Evolutionary conservation across 2,888 invertebrate species (phyloP), one percentile per base, ranked within the genome.

Genomic region (Caenorhabditis sulstoni): DNA sequence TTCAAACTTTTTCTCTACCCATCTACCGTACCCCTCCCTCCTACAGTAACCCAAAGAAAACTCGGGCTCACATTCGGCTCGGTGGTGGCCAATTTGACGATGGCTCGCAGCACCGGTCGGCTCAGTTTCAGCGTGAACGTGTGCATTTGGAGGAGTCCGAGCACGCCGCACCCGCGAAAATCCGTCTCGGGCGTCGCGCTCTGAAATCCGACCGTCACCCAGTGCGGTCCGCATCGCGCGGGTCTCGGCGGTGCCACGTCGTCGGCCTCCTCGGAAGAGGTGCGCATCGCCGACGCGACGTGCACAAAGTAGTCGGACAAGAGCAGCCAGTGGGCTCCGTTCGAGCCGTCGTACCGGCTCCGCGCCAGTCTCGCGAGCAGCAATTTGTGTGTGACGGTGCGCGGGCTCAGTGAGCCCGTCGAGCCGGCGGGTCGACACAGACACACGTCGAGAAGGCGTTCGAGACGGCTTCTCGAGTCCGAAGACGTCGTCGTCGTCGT

Each of bases 161-260:
- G 62, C 9, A 84, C 71, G 44, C 84, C 84, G 20, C 75, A 73
- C 1, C 81, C 81, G 12, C 84, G 77, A 53, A 84, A 82, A 78
- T 84, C 84, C n/a, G 84, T 84, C 16, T 77, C 67, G 11, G 84
- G 84, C 23, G 82, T 78, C 1, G 64, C 58, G 5, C 80, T 78
- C 52, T 84, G 84, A 18, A 82, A 84, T 7, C 84, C 84, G 47
- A 82, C 81, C 49, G 71, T 80, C 49, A 81, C 78, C 84, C 84
- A 84, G 64, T 84, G 84, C 2, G 74, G 20, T 12, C 84, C 84
- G 29, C 29, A 18, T 3, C 66, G 45, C 23, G 50, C 11, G 1
- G 57, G 35, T 18, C 41, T 57, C 18, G 41, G 47, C 11, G 66
- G 45, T 20, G 55, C 7, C 29, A 29, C 29, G 29, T 29, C 29